Evolutionary conservation across 2,113 vertebrate genomes (phyloP).

Genomic region (Gopherus flavomarginatus): DNA sequence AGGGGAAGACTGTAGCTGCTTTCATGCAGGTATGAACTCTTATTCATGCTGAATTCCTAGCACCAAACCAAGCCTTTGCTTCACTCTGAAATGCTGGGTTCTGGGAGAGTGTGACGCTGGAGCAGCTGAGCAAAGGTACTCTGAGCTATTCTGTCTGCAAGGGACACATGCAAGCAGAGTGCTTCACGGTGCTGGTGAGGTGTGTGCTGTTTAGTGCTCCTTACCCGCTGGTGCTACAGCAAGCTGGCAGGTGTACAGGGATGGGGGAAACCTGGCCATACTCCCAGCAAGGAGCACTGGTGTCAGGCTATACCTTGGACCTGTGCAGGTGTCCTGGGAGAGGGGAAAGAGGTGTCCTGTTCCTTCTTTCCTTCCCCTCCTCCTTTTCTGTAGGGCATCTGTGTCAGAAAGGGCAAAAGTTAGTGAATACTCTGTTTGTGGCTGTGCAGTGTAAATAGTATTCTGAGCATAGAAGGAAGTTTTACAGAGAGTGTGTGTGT

Average conservation of each 20-base stretch:
- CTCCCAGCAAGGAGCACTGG: background rate
- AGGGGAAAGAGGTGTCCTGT: background rate
- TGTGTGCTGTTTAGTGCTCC: background rate
- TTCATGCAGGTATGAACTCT: background rate
- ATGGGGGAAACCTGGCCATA: background rate
- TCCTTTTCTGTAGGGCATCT: background rate
- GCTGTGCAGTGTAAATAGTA: conserved; percentile 9
- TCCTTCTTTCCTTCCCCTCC: background rate
- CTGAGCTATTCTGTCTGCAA: background rate
- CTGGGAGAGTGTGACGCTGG: background rate
- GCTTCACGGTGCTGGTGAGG: background rate
- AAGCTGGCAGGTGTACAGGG: background rate
- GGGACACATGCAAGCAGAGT: rapidly evolving
- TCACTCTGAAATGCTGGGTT: background rate
- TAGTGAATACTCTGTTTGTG: background rate
- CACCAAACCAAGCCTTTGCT: background rate
- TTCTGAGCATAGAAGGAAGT: background rate
- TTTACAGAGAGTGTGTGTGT: background rate
- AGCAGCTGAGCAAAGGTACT: background rate
- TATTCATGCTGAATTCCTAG: background rate
- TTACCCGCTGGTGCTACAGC: rapidly evolving
- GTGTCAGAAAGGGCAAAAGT: background rate
- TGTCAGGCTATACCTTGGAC: background rate
- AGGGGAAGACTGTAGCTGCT: background rate
- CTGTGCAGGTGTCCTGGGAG: background rate